A percentile compares a stretch with the other conserved stretches of the same genome.
These are phyloP conservation scores for Philantomba maxwellii DNA, from an alignment of 2,113 vertebrate species.

Conservation along the genomic window DNA sequence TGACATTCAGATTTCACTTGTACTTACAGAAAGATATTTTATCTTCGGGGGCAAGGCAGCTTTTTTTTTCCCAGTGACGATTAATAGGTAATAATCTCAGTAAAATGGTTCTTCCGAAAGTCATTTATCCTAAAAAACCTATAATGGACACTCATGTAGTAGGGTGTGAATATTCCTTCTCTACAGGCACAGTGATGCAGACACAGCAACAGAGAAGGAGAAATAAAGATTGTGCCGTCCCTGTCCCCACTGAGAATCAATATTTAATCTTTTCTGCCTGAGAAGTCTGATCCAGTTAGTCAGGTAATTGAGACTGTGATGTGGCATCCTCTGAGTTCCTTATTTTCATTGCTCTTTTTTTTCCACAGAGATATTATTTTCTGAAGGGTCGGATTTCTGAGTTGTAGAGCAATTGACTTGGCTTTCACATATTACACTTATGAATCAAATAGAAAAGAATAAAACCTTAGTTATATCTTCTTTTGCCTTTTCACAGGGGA, in stretches of 20 bases:
- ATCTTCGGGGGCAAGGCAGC: neutral
- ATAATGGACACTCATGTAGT: neutral
- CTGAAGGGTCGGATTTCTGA: neutral
- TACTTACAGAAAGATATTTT: neutral
- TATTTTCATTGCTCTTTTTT: neutral
- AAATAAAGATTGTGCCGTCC: neutral
- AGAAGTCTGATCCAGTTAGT: neutral
- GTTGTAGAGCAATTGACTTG: neutral
- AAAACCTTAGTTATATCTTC: neutral
- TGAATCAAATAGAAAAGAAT: neutral
- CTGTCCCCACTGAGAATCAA: neutral
- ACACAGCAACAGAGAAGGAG: neutral
- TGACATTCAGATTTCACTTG: neutral
- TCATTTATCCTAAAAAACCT: neutral
- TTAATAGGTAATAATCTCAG: neutral
- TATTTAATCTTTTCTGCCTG: conserved; percentile 41
- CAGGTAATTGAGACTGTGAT: neutral
- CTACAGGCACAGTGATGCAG: neutral
- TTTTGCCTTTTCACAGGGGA: neutral
- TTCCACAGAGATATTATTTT: neutral
- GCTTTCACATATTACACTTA: neutral
- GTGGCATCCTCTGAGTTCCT: rapidly evolving
- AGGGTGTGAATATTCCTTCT: too few relatives aligned
- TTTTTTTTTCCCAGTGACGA: neutral
- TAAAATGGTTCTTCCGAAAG: neutral